Conservation (phyloP, 2,113 vertebrate genomes). For the Arenaria interpres region DNA sequence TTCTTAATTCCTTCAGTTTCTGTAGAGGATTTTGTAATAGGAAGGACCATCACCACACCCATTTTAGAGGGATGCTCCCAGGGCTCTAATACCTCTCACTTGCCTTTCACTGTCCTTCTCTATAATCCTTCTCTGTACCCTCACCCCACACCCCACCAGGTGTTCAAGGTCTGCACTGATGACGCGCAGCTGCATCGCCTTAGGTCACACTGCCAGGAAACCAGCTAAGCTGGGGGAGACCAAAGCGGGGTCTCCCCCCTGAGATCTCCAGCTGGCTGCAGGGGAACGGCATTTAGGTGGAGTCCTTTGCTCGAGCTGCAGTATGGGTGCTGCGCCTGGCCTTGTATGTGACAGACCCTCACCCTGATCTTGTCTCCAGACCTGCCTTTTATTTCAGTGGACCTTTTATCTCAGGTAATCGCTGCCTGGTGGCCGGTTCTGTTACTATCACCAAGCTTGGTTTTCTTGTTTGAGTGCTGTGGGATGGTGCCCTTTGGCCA, state of each 20-base stretch:
- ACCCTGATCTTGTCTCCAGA: not conserved
- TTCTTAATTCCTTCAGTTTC: not conserved
- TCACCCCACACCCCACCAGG: not conserved
- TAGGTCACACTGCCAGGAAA: not conserved
- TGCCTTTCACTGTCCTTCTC: not conserved
- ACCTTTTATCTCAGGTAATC: not conserved
- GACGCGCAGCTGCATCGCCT: not conserved
- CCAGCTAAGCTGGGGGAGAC: too few relatives aligned
- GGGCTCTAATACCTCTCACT: not conserved
- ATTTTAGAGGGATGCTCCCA: not conserved
- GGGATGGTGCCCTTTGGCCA: too few relatives aligned
- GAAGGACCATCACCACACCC: not conserved
- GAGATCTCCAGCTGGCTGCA: accelerated
- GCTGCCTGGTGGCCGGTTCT: not conserved
- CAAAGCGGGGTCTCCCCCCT: accelerated
- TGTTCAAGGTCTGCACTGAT: not conserved
- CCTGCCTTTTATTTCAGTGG: not conserved
- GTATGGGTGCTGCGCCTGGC: not conserved
- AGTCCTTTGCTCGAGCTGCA: not conserved
- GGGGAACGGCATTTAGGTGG: accelerated
- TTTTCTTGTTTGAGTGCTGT: not conserved
- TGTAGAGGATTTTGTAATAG: not conserved
- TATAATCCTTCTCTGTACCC: not conserved
- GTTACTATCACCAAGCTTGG: accelerated
- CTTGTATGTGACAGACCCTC: not conserved